Conservation (phyloP, 2,797 vertebrate genomes). For the Acipenser oxyrinchus region DNA sequence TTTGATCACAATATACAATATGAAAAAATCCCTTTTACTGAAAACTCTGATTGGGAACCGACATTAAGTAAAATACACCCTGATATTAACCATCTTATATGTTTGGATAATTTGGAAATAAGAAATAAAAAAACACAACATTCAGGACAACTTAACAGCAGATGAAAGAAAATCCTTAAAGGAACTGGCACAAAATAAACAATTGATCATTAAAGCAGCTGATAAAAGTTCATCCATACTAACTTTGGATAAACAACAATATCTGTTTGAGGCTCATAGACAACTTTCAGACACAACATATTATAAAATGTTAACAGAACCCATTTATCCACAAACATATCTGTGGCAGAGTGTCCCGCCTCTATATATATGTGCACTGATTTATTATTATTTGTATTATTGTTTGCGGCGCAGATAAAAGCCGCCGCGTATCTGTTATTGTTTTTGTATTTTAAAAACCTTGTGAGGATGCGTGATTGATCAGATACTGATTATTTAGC, state of each 20-base stretch:
- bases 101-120: neutral
- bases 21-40: neutral
- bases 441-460: too few species aligned
- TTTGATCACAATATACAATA: neutral
- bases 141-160: neutral
- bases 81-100: neutral
- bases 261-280: neutral
- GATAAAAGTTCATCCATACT: neutral
- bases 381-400: too few species aligned
- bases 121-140: neutral
- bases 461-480: too few species aligned
- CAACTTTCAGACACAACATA: constrained; percentile 12
- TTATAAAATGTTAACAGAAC: neutral
- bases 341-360: too few species aligned
- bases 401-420: too few species aligned
- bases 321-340: neutral
- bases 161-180: neutral
- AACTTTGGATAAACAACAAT: constrained; percentile 14
- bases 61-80: neutral
- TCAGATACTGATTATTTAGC: too few species aligned
- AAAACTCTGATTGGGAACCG: neutral
- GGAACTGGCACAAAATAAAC: neutral
- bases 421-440: too few species aligned
- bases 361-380: too few species aligned
- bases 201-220: constrained; percentile 5